phyloP scores from a whole-genome alignment of 1,140 invertebrate species.

The Drosophila ficusphila region DNA sequence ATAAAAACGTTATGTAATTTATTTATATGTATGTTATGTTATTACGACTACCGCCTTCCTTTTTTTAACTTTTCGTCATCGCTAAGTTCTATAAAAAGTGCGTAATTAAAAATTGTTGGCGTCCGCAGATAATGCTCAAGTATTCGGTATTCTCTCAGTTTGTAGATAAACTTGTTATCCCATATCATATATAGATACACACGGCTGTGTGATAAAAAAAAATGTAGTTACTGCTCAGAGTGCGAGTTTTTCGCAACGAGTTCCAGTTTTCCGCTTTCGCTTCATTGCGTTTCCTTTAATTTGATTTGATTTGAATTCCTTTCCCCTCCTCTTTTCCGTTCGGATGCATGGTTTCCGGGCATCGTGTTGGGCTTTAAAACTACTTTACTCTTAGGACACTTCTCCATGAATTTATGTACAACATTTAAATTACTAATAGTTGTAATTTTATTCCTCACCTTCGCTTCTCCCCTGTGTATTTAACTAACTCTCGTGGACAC shows the following conservation, averaged over 20 bases:
- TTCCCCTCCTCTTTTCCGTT: slow-evolving; percentile 24
- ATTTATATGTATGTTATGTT: slow-evolving; percentile 35
- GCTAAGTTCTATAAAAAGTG: slow-evolving; percentile 74
- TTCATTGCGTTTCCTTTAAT: slow-evolving; percentile 24
- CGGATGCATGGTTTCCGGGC: slow-evolving; percentile 43
- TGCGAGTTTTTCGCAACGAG: slow-evolving; percentile 19
- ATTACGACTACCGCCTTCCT: slow-evolving; percentile 11
- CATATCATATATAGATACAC: slow-evolving; percentile 38
- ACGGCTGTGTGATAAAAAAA: slow-evolving; percentile 39
- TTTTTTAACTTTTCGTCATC: neutral
- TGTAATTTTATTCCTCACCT: slow-evolving; percentile 25
- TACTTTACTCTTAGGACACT: slow-evolving; percentile 59
- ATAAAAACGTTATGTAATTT: slow-evolving; percentile 73
- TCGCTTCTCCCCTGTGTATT: slow-evolving; percentile 3
- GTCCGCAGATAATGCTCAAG: slow-evolving; percentile 39
- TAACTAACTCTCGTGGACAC: slow-evolving; percentile 26
- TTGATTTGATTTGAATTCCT: slow-evolving; percentile 39
- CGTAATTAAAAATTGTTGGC: slow-evolving; percentile 77
- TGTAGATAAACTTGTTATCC: slow-evolving; percentile 57
- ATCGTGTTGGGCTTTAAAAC: slow-evolving; percentile 68
- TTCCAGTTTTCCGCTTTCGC: slow-evolving; percentile 13
- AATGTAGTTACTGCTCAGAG: slow-evolving; percentile 32
- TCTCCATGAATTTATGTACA: slow-evolving; percentile 64
- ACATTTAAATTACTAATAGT: slow-evolving; percentile 78
- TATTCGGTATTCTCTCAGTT: slow-evolving; percentile 19